Percentiles rank a stretch among this genome's conserved stretches.
phyloP scores from a whole-genome alignment of 2,113 vertebrate genomes.

The Candoia aspera region DNA sequence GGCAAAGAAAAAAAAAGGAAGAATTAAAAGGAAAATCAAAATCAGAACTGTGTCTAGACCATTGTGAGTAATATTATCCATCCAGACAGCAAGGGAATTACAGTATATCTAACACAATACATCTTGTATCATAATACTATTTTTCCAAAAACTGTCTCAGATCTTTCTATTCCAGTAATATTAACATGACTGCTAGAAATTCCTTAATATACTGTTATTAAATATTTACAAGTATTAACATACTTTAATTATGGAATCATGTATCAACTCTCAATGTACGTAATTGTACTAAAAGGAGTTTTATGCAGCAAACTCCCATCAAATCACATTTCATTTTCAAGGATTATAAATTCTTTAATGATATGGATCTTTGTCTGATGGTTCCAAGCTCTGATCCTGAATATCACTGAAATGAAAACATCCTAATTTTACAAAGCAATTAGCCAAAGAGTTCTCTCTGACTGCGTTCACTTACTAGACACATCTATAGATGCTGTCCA shows the following conservation, averaged over 20 bases:
- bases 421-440: conserved; percentile 62
- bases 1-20: conserved; percentile 55
- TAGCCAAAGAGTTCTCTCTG: conserved; percentile 66
- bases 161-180: conserved; percentile 52
- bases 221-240: conserved; percentile 49
- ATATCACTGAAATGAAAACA: conserved; percentile 71
- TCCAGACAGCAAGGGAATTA: conserved; percentile 60
- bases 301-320: conserved; percentile 55
- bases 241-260: conserved; percentile 49
- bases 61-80: conserved; percentile 45
- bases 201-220: conserved; percentile 25
- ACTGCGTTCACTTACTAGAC: conserved; percentile 63
- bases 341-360: conserved; percentile 64
- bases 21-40: conserved; percentile 57
- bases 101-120: conserved; percentile 7
- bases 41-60: conserved; percentile 48
- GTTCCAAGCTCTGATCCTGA: conserved; percentile 57
- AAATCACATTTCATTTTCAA: conserved; percentile 63
- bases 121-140: conserved; percentile 48
- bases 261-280: conserved; percentile 37
- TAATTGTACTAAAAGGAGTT: conserved; percentile 24
- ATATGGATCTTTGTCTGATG: conserved; percentile 55
- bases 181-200: conserved; percentile 53
- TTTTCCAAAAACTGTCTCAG: conserved; percentile 53
- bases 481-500: conserved; percentile 42